Evolutionary conservation across 2,797 vertebrate species (phyloP), one percentile per base, ranked within the genome.

Genomic region (Cheirogaleus major): DNA sequence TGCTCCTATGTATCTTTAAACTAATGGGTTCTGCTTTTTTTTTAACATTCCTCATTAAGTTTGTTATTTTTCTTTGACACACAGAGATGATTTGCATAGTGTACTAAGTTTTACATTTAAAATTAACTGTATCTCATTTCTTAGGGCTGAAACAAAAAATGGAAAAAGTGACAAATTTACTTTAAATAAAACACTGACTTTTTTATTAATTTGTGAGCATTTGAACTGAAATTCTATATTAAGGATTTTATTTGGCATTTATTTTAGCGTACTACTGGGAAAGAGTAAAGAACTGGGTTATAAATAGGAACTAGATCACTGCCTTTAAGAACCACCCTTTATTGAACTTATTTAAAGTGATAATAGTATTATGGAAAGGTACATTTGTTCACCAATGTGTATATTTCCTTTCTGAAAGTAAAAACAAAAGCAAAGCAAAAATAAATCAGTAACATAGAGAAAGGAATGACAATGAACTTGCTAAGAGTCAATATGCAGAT

Each of bases 21-120:
- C 98, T 99, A 99, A 99, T 98, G 97, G 98, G 93, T 97, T 98
- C 98, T 98, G 98, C 98, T 98, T 98, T 98, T 94, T 97, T 72
- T 89, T 92, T 97, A 98, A 98, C 98, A 97, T 98, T 99, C 97
- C 98, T 99, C 98, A 98, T 98, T 99, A 99, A 97, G 96, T 98
- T 98, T 98, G 98, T 98, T 99, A 98, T 99, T 99, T 98, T 98
- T 98, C 97, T 98, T 98, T 98, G 98, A 98, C 97, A 98, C 97
- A 97, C 84, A 98, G 98, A 95, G 96, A 98, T 98, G 98, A 98
- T 98, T 99, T 99, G 98, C 98, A 99, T 91, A 84, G 98, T 98
- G 92, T 96, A 98, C 96, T 88, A 98, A 98, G 93, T 98, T 98
- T 98, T 98, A 97, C 97, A 98, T 98, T 98, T 98, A 98, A 98